Evolutionary conservation across 1,140 invertebrate genomes (phyloP).

Genomic region (Drosophila jambulina): DNA sequence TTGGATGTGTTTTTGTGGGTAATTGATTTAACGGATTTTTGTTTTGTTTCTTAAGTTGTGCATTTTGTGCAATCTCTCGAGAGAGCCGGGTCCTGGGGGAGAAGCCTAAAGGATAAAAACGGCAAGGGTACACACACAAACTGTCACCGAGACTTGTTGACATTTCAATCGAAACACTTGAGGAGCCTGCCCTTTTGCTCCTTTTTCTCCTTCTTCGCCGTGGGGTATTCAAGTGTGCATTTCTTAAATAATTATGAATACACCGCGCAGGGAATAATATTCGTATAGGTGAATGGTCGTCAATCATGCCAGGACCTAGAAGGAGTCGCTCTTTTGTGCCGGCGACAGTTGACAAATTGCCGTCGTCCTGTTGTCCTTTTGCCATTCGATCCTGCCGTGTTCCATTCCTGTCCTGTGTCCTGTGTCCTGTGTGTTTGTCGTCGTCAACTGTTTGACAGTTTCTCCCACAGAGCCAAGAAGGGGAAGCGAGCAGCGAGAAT

Average conservation of each 20-base stretch:
- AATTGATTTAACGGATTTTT: slow-evolving; percentile 28
- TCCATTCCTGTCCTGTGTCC: slow-evolving; percentile 2
- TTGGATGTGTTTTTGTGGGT: slow-evolving; percentile 15
- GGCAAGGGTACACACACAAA: slow-evolving; percentile 26
- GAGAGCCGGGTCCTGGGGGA: background rate
- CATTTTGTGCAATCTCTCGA: slow-evolving; percentile 48
- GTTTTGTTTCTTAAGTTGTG: slow-evolving; percentile 33
- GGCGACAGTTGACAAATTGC: slow-evolving; percentile 80
- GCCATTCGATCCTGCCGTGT: slow-evolving; percentile 44
- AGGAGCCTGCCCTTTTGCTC: slow-evolving; percentile 24
- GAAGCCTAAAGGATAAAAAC: slow-evolving; percentile 20
- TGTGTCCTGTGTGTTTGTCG: slow-evolving; percentile 13
- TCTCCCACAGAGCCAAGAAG: slow-evolving; percentile 17
- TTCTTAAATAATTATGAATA: slow-evolving; percentile 83
- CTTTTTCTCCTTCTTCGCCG: slow-evolving; percentile 12
- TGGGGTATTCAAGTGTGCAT: slow-evolving; percentile 74
- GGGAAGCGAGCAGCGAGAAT: background rate
- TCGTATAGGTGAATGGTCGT: slow-evolving; percentile 68
- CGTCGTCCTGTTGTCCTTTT: slow-evolving; percentile 66
- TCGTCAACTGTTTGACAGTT: slow-evolving; percentile 28
- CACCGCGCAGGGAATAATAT: slow-evolving; percentile 61
- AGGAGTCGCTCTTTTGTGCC: slow-evolving; percentile 53
- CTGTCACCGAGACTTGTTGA: slow-evolving; percentile 71
- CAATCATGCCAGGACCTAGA: slow-evolving; percentile 62
- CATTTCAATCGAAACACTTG: slow-evolving; percentile 68